Conservation (phyloP, 2,797 vertebrate species). For the Leuciscus waleckii region DNA sequence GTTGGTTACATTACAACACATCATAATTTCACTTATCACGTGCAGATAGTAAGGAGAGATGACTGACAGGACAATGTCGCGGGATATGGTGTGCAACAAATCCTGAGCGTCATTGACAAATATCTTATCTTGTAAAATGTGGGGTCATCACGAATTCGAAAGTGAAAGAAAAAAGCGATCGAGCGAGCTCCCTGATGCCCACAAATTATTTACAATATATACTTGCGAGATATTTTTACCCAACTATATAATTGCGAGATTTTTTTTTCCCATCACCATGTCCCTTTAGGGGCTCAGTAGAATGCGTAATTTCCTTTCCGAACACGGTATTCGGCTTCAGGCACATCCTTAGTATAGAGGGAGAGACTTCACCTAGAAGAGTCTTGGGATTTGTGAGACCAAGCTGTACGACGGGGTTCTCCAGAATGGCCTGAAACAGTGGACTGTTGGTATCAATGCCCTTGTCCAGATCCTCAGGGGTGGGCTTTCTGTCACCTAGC, state of each 20-base stretch:
- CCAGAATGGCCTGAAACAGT: constrained; percentile 97
- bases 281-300: background rate
- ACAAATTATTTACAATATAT: background rate
- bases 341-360: background rate
- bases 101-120: background rate
- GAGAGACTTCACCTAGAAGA: constrained; percentile 82
- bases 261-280: background rate
- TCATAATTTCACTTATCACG: background rate
- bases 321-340: background rate
- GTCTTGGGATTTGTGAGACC: constrained; percentile 98
- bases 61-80: background rate
- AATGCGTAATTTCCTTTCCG: background rate
- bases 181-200: background rate
- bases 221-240: background rate
- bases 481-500: constrained; percentile 95
- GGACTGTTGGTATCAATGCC: constrained; percentile 95
- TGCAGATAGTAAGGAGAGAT: background rate
- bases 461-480: constrained; percentile 95
- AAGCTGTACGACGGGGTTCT: constrained; percentile 97
- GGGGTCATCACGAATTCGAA: background rate
- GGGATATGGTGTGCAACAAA: background rate
- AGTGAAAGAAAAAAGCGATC: background rate
- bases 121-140: background rate
- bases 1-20: background rate
- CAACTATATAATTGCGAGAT: background rate